These are phyloP conservation scores for Papilio aristodemus DNA, from an alignment of 1,140 invertebrate genomes.

Conservation along the genomic window DNA sequence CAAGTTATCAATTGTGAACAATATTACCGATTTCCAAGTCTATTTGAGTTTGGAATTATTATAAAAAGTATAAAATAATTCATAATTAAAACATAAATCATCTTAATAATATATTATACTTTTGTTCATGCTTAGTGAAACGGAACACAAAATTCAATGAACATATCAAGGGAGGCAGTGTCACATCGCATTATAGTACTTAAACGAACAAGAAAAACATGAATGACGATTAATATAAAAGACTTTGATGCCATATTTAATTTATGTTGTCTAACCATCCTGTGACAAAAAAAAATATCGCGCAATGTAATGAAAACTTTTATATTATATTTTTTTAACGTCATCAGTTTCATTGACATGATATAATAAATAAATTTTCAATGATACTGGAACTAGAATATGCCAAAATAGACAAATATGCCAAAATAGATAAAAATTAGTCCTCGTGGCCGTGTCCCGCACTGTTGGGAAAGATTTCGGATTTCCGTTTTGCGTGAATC, in stretches of 20 bases:
- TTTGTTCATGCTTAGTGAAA: background rate
- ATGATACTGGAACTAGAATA: no score
- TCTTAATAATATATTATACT: background rate
- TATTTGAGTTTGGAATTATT: background rate
- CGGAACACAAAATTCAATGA: background rate
- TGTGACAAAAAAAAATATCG: background rate
- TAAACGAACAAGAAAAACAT: background rate
- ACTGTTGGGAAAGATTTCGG: background rate
- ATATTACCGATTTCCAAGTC: no score
- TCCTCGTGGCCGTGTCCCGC: background rate
- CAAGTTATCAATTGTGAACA: no score
- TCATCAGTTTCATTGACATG: no score
- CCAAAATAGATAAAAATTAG: background rate
- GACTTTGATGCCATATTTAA: no score
- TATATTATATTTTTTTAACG: no score
- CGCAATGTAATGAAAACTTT: no score
- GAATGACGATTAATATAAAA: background rate
- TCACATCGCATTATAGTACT: background rate
- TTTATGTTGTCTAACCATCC: no score
- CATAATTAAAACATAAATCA: no score
- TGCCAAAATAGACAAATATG: background rate
- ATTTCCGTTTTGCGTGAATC: slow-evolving; percentile 5
- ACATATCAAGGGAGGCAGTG: background rate
- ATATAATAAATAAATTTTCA: no score
- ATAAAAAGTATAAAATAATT: background rate